These are phyloP conservation scores for Siphonodentalium dalli DNA, from an alignment of 2,888 invertebrate genomes.

Conservation along the genomic window DNA sequence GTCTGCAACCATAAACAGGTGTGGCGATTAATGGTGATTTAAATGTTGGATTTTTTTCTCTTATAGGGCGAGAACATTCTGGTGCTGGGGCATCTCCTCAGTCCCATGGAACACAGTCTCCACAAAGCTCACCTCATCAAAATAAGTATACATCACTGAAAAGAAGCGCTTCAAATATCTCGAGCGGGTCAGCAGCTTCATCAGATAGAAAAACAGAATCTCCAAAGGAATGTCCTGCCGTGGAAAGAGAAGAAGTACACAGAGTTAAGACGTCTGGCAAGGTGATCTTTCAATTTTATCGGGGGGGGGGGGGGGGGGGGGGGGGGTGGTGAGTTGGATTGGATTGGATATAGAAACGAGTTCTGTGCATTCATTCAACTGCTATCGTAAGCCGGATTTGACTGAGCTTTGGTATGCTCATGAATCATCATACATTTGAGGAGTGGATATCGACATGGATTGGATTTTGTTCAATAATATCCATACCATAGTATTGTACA, in stretches of 20 bases:
- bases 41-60: not conserved
- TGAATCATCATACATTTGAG: no score
- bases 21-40: not conserved
- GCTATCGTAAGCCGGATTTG: no score
- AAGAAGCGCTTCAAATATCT: slow-evolving; percentile 61
- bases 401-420: no score
- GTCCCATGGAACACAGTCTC: slow-evolving; percentile 61
- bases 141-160: slow-evolving; percentile 64
- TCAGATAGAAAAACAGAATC: slow-evolving; percentile 55
- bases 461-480: no score
- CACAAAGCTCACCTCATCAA: slow-evolving; percentile 56
- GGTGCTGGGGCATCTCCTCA: slow-evolving; percentile 63
- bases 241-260: not conserved
- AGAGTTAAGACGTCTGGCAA: slow-evolving; percentile 3
- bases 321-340: no score
- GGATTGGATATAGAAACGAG: no score
- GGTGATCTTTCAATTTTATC: not conserved
- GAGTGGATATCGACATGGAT: no score
- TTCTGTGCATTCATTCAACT: not conserved
- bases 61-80: slow-evolving; percentile 50
- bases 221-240: slow-evolving; percentile 39
- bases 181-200: slow-evolving; percentile 48
- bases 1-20: no score
- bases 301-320: no score
- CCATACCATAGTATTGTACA: no score